phyloP scores from a whole-genome alignment of 2,888 invertebrate genomes.

The Gortyna flavago region DNA sequence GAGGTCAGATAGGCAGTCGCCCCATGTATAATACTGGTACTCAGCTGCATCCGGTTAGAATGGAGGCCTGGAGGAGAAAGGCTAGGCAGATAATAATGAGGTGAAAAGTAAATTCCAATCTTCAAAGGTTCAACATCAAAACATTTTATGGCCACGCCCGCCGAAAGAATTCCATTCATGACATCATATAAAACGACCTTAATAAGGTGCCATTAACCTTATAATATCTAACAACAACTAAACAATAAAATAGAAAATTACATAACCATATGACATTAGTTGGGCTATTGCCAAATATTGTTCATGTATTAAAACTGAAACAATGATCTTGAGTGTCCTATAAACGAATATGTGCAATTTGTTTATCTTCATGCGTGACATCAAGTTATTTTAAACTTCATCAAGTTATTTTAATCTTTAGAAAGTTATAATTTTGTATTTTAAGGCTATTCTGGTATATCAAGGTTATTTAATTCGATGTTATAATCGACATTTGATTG shows the following conservation, averaged over 20 bases:
- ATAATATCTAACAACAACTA: constrained; percentile 40
- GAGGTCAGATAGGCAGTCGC: too few species aligned
- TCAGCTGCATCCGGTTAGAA: too few species aligned
- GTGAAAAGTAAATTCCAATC: background rate
- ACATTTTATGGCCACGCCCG: constrained; percentile 54
- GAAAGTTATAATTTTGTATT: constrained; percentile 17
- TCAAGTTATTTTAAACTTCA: constrained; percentile 2
- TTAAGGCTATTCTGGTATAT: background rate
- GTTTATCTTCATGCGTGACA: background rate
- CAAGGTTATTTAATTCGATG: constrained; percentile 5
- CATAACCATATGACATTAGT: constrained; percentile 45
- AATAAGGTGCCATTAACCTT: constrained; percentile 64
- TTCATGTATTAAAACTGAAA: constrained; percentile 32
- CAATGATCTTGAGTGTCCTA: constrained; percentile 57
- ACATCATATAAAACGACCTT: constrained; percentile 68
- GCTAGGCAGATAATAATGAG: too few species aligned
- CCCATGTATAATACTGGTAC: too few species aligned
- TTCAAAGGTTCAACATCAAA: constrained; percentile 21
- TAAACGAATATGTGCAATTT: constrained; percentile 21
- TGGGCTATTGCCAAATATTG: constrained; percentile 62
- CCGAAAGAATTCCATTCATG: constrained; percentile 60
- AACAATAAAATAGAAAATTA: constrained; percentile 56
- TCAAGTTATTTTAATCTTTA: constrained; percentile 5
- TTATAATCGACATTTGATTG: constrained; percentile 1
- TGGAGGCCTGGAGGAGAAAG: too few species aligned